Evolutionary conservation across 2,888 invertebrate genomes (phyloP).

Genomic region (Calameuta idolon): DNA sequence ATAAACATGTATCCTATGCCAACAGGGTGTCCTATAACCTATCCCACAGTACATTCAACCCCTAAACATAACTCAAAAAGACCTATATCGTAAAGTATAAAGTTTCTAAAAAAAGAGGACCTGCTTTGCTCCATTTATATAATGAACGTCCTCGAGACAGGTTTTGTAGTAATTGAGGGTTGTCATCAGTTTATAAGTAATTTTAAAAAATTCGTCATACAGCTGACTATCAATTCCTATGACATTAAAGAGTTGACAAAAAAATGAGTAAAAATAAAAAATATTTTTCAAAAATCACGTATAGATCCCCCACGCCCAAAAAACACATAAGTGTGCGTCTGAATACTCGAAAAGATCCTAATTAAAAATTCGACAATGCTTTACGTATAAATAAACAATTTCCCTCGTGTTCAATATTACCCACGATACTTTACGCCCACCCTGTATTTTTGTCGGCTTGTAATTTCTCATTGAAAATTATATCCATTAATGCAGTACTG

Average conservation of each 20-base stretch:
- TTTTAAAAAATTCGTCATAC: neutral
- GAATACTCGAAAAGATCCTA: neutral
- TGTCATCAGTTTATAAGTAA: neutral
- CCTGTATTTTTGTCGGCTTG: neutral
- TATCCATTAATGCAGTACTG: neutral
- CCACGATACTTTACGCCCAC: neutral
- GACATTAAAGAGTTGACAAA: neutral
- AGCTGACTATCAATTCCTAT: too few species aligned
- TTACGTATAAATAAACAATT: neutral
- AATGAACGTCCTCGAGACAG: too few species aligned
- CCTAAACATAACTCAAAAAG: neutral
- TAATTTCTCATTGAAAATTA: neutral
- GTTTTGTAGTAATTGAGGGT: neutral
- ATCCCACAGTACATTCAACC: neutral
- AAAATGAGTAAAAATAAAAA: neutral
- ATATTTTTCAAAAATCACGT: neutral
- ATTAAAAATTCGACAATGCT: conserved; percentile 30
- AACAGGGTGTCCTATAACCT: neutral
- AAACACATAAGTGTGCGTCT: too few species aligned
- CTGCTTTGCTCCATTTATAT: too few species aligned
- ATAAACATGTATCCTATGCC: neutral
- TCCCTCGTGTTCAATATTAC: neutral
- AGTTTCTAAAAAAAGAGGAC: too few species aligned
- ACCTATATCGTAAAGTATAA: neutral
- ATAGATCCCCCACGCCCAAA: neutral